Evolutionary conservation across 2,888 invertebrate genomes (phyloP), one percentile per base, ranked within the genome.

Genomic region (Cataglyphis cursor): DNA sequence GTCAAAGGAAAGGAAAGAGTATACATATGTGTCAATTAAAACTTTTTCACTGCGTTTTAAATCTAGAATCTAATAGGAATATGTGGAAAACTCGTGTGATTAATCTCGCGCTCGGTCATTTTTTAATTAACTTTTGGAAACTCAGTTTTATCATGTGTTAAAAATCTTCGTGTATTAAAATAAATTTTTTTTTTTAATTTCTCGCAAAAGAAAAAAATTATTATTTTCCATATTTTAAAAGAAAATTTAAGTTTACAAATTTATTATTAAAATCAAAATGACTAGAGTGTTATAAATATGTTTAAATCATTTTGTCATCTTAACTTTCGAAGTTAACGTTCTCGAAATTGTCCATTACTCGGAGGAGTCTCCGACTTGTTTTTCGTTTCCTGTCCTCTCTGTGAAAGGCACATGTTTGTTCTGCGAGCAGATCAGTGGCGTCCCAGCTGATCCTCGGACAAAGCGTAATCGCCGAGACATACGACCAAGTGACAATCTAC

Each of bases 401-500:
- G 10, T 41, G 15, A 78, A 78, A 72, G 51, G 15, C 15, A 72
- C 24, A 10, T 59, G 41, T 35, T 41, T 82, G 57, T 80, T 21
- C 6, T 12, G 28, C 41, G 44, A 59, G 12, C 93, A 97, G 97
- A 93, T 97, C 97, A 21, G 98, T 99, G 48, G 99, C 99, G 1
- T 97, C 98, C 35, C 98, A 99, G 93, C 95, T 99, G 89, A 99
- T 99, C 93, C 96, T 97, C 92, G 99, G 99, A 0, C 97, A 98
- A 93, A 97, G 98, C 0, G 99, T 98, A 70, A 97, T 97, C 93
- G 98, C 98, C 0, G 99, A 99, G 95, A 97, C 97, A 0, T 99
- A 98, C 95, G 98, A 99, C 93, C 97, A 97, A 92, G 99, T 99
- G 72, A 99, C 99, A 21, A 99, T 99, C 91, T 99, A 99, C 96